Base-by-base conservation (phyloP, 1,140 invertebrate species). In the Sinella curviseta region DNA sequence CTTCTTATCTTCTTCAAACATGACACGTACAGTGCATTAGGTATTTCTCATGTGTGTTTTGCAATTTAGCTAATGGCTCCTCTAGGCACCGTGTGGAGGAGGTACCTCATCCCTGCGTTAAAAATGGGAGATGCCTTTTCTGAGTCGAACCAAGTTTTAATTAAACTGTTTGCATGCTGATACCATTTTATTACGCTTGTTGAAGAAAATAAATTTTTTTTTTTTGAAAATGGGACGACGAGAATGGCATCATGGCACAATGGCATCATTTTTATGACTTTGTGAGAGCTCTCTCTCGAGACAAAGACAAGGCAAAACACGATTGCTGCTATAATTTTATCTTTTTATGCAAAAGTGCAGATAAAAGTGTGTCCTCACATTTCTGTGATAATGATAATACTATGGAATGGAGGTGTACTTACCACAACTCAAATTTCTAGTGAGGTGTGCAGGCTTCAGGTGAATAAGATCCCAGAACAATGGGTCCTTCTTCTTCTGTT, bases 371-470 rank as follows among this genome's bases (percentile, higher is more conserved):
- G 36, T 3, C 24, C 31, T 54, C 55, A 0, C 3, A 54, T 75
- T 35, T 33, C 14, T 76, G 36, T 35, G 67, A 30, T n/a, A 4
- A 33, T 34, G 24, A 20, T 34, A 28, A 70, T 77, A 60, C 26
- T 73, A 65, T 33, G 8, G 12, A 17, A n/a, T 20, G 8, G 31
- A 67, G 26, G 36, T 73, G 30, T 39, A 70, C 86, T 86, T 85
- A 90, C 93, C 92, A 87, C 93, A 95, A 54, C 90, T 90, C 86
- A 90, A 89, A 86, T 93, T 91, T n/a, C 86, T 80, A 1, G 87
- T 86, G 26, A 80, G 76, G 39, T 82, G 73, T 48, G 48, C 57
- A 28, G 80, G 78, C 60, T 65, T 78, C 48, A 78, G 80, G 35
- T 82, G 81, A 60, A 80, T 26, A 1, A 78, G 77, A 24, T 82